A percentile compares a stretch with the other conserved stretches of the same genome.
Conservation (phyloP, 2,797 vertebrate genomes). For the Catharus ustulatus region DNA sequence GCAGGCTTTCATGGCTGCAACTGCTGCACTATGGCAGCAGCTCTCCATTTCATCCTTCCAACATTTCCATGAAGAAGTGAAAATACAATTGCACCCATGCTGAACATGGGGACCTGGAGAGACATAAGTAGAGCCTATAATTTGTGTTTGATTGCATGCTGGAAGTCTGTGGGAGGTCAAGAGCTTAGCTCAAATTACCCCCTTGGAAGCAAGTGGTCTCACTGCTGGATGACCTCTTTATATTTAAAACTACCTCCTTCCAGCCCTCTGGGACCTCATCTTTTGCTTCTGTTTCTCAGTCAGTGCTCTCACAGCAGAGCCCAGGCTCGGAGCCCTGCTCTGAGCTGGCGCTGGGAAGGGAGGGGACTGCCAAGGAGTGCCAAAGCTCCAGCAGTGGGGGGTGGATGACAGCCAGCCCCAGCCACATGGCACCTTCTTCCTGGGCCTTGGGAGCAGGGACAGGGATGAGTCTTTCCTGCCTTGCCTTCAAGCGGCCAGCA, state of each 20-base stretch:
- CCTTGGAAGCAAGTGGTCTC: neutral
- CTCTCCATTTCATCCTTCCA: neutral
- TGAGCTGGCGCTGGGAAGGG: neutral
- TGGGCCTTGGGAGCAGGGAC: neutral
- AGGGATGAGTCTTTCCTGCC: neutral
- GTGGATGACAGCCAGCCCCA: neutral
- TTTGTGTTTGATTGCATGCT: neutral
- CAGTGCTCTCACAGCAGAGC: neutral
- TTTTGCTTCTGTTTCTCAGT: constrained; percentile 46
- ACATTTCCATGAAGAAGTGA: neutral
- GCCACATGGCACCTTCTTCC: neutral
- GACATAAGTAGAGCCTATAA: neutral
- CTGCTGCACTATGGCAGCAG: neutral
- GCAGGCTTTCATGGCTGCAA: neutral
- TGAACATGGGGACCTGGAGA: neutral
- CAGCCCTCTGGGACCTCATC: neutral
- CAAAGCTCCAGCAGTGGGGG: neutral
- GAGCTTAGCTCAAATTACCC: neutral
- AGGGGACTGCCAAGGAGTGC: neutral
- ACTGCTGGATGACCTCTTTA: constrained; percentile 21
- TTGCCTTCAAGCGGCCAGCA: neutral
- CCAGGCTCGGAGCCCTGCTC: neutral
- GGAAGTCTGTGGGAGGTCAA: constrained; percentile 10
- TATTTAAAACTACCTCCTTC: neutral
- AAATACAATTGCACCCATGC: neutral